Percentiles rank a stretch among this genome's conserved stretches.
Conservation (phyloP, 1,140 invertebrate species). For the Temnothorax curvispinosus region DNA sequence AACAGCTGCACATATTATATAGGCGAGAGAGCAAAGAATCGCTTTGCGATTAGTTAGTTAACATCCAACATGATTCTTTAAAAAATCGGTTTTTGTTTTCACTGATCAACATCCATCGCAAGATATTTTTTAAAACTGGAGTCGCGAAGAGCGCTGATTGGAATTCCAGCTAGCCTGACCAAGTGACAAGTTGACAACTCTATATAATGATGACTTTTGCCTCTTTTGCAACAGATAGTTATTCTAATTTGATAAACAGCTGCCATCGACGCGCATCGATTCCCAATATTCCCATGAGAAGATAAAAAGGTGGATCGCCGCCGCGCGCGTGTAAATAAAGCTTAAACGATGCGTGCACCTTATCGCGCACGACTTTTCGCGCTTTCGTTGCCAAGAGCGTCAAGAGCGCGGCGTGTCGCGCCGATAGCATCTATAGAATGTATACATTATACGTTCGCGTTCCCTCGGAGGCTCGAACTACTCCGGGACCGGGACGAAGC, state of each 20-base stretch:
- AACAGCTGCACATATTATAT: too few relatives aligned
- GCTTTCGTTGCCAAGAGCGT: constrained; percentile 19
- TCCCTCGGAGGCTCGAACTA: too few relatives aligned
- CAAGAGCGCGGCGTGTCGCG: too few relatives aligned
- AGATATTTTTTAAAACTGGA: neutral
- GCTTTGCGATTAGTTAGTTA: neutral
- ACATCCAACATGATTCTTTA: neutral
- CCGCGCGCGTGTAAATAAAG: neutral
- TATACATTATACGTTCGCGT: too few relatives aligned
- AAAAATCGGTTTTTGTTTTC: neutral
- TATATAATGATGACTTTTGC: neutral
- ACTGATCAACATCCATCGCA: neutral
- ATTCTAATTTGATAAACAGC: constrained; percentile 11
- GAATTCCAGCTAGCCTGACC: neutral
- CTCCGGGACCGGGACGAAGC: too few relatives aligned
- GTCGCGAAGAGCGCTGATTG: neutral
- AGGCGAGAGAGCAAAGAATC: neutral
- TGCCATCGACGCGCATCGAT: neutral
- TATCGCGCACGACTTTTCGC: constrained; percentile 33
- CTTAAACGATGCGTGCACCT: neutral
- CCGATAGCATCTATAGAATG: too few relatives aligned
- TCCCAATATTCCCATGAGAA: neutral
- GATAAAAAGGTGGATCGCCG: too few relatives aligned
- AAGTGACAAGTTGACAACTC: neutral
- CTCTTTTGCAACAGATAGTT: neutral